Percentiles rank a stretch among this genome's conserved stretches.
Evolutionary conservation across 2,797 vertebrate species (phyloP).

Genomic region (Liasis olivaceus): DNA sequence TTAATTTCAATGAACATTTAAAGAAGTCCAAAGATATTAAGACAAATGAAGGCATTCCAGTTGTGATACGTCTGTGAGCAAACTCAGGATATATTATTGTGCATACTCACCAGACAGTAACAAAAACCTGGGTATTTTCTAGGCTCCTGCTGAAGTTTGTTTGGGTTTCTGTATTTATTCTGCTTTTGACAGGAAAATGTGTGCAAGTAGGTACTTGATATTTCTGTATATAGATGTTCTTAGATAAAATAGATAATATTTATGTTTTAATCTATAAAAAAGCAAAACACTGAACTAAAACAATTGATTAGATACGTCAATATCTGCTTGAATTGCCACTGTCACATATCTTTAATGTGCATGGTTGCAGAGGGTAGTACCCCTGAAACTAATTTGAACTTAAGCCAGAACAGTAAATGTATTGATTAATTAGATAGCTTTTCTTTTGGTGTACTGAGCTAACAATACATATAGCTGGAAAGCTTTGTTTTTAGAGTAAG

Average conservation of each 20-base stretch:
- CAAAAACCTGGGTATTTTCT: slow-evolving; percentile 7
- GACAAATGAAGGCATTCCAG: slow-evolving; percentile 58
- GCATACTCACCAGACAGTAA: background rate
- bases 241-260: slow-evolving; percentile 41
- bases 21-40: slow-evolving; percentile 75
- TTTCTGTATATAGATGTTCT: slow-evolving; percentile 42
- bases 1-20: slow-evolving; percentile 12
- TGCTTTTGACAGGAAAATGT: slow-evolving; percentile 57
- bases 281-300: slow-evolving; percentile 51
- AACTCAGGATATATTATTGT: slow-evolving; percentile 23
- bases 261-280: slow-evolving; percentile 44
- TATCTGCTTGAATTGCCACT: background rate
- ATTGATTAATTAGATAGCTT: background rate
- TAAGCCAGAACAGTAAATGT: slow-evolving; percentile 51
- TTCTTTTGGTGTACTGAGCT: background rate
- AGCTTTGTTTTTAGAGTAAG: slow-evolving; percentile 59
- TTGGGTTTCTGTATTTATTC: slow-evolving; percentile 40
- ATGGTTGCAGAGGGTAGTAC: background rate
- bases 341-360: background rate
- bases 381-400: background rate
- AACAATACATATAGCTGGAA: background rate
- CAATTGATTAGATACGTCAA: background rate
- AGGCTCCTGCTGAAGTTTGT: slow-evolving; percentile 40
- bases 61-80: slow-evolving; percentile 40
- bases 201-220: slow-evolving; percentile 44